Evolutionary conservation across 2,888 invertebrate genomes (phyloP).

Genomic region (Clivina fossor): DNA sequence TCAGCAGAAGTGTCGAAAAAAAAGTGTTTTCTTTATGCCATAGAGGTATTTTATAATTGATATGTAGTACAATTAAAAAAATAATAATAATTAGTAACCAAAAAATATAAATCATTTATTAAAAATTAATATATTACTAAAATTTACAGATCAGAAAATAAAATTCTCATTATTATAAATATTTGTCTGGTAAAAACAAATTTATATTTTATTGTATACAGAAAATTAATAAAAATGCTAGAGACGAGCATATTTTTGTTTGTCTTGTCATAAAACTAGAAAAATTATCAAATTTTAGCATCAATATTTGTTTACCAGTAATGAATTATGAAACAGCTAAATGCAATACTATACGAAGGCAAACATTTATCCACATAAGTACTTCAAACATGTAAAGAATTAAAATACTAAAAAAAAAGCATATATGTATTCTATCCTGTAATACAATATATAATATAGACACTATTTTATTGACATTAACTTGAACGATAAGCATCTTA

Average conservation of each 20-base stretch:
- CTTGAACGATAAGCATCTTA: constrained; percentile 13
- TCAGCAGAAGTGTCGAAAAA: too few species aligned
- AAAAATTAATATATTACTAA: neutral
- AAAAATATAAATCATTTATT: too few species aligned
- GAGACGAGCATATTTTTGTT: neutral
- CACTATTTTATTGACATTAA: constrained; percentile 15
- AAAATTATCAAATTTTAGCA: neutral
- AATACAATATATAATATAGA: too few species aligned
- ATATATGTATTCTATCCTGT: too few species aligned
- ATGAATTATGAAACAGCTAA: constrained; percentile 12
- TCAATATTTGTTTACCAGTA: constrained; percentile 6
- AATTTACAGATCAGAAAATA: too few species aligned
- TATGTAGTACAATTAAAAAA: too few species aligned
- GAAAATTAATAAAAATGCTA: neutral
- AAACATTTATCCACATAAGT: too few species aligned
- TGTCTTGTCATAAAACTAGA: neutral
- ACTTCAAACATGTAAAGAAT: neutral
- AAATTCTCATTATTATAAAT: too few species aligned
- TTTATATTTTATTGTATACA: neutral
- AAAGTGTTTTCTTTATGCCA: too few species aligned
- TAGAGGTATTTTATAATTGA: too few species aligned
- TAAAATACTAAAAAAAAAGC: neutral
- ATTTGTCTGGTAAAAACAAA: too few species aligned
- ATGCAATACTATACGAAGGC: constrained; percentile 4
- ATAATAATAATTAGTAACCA: too few species aligned